A percentile compares a stretch with the other conserved stretches of the same genome.
Evolutionary conservation across 2,888 invertebrate genomes (phyloP).

Genomic region (Theretra japonica): DNA sequence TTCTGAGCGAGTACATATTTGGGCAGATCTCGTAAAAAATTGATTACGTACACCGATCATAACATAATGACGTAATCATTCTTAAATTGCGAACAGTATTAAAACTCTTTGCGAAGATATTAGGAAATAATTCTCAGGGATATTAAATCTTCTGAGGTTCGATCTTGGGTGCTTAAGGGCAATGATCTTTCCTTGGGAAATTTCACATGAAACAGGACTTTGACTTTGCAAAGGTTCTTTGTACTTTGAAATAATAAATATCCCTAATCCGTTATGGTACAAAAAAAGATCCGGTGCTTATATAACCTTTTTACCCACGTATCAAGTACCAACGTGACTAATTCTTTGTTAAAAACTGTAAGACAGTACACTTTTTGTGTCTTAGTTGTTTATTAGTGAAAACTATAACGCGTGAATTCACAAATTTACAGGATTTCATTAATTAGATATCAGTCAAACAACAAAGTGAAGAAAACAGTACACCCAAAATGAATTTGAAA

Average conservation of each 20-base stretch:
- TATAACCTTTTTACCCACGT: slow-evolving; percentile 18
- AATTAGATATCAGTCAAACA: neutral
- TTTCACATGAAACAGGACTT: slow-evolving; percentile 4
- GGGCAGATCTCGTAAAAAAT: neutral
- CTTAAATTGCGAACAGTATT: neutral
- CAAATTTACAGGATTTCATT: neutral
- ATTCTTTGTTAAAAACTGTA: neutral
- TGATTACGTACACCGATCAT: neutral
- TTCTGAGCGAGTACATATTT: neutral
- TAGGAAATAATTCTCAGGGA: slow-evolving; percentile 6
- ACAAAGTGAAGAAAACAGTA: no score
- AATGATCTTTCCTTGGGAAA: slow-evolving; percentile 20
- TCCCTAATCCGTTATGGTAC: slow-evolving; percentile 17
- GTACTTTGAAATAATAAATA: slow-evolving; percentile 11
- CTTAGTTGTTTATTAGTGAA: no score
- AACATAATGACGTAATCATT: neutral
- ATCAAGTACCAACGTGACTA: neutral
- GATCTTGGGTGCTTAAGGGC: slow-evolving; percentile 17
- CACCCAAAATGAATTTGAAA: no score
- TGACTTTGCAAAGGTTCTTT: slow-evolving; percentile 3
- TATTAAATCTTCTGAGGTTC: slow-evolving; percentile 4
- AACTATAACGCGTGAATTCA: no score
- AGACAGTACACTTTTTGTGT: neutral
- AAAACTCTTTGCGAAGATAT: slow-evolving; percentile 15
- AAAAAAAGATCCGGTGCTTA: slow-evolving; percentile 7